Evolutionary conservation across 2,888 invertebrate species (phyloP).

Genomic region (Diplazon laetatorius): DNA sequence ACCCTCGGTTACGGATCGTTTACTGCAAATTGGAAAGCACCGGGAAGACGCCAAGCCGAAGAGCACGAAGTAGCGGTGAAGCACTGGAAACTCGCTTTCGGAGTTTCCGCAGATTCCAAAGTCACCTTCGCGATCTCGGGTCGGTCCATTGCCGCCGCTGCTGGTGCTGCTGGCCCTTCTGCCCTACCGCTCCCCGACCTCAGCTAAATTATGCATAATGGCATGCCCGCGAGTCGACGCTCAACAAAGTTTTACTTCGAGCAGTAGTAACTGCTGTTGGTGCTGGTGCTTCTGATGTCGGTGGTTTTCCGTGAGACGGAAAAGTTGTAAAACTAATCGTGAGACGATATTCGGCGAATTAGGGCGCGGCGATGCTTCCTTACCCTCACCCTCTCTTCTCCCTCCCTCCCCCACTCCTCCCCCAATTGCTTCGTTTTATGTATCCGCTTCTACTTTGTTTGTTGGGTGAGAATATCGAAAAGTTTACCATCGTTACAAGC

Average conservation of each 20-base stretch:
- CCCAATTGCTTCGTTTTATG: conserved; percentile 20
- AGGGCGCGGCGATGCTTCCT: conserved; percentile 26
- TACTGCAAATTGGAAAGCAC: conserved; percentile 67
- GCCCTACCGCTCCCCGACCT: conserved; percentile 1
- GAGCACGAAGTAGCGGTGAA: conserved; percentile 16
- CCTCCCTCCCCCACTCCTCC: too few relatives aligned
- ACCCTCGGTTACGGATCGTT: conserved; percentile 61
- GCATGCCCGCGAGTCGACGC: conserved; percentile 48
- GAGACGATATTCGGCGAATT: conserved; percentile 59
- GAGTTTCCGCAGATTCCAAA: conserved; percentile 56
- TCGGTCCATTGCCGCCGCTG: conserved; percentile 14
- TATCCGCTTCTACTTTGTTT: conserved; percentile 25
- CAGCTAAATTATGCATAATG: conserved; percentile 63
- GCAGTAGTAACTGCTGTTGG: conserved; percentile 46
- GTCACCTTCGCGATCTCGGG: conserved; percentile 27
- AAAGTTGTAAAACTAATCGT: conserved; percentile 63
- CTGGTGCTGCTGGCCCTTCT: too few relatives aligned
- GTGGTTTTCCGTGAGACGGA: conserved; percentile 24
- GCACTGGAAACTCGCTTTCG: conserved; percentile 43
- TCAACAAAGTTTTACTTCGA: conserved; percentile 51
- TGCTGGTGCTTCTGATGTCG: background rate
- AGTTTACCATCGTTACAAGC: conserved; percentile 11
- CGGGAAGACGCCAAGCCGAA: conserved; percentile 42
- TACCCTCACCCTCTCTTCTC: too few relatives aligned
- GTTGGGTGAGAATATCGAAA: conserved; percentile 18